A percentile compares a stretch with the other conserved stretches of the same genome.
Evolutionary conservation across 2,797 vertebrate species (phyloP).

Genomic region (Gymnothorax javanicus): DNA sequence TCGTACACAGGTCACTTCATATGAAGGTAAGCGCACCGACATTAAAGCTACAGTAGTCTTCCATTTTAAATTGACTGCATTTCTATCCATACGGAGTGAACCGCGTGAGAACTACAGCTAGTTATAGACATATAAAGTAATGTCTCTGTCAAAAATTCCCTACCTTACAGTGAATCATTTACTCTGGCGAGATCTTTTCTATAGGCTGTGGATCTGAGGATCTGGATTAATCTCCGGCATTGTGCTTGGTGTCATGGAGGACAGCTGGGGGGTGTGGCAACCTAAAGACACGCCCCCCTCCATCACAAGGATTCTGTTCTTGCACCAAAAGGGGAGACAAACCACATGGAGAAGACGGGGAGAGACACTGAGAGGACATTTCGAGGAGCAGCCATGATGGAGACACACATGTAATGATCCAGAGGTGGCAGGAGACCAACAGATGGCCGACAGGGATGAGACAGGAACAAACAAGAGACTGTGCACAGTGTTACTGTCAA

Average conservation of each 20-base stretch:
- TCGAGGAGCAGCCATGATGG: neutral
- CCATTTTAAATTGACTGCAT: too few relatives aligned
- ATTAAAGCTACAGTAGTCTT: too few relatives aligned
- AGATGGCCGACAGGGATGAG: too few relatives aligned
- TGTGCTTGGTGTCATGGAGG: neutral
- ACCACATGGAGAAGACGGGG: neutral
- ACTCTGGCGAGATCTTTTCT: neutral
- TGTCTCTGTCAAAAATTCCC: too few relatives aligned
- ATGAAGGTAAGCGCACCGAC: too few relatives aligned
- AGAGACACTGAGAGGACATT: neutral
- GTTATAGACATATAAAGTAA: too few relatives aligned
- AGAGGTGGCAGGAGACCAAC: neutral
- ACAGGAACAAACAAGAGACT: neutral
- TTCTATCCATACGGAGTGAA: too few relatives aligned
- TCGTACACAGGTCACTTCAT: too few relatives aligned
- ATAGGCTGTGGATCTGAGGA: neutral
- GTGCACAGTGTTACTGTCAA: neutral
- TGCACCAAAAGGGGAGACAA: slow-evolving; percentile 6
- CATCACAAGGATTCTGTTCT: slow-evolving; percentile 34
- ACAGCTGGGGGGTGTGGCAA: neutral
- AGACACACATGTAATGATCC: neutral
- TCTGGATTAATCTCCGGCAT: neutral
- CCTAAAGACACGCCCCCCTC: neutral
- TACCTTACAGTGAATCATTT: neutral
- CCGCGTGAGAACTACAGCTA: too few relatives aligned